phyloP scores from a whole-genome alignment of 2,113 vertebrate genomes.

The Psilopogon haemacephalus region DNA sequence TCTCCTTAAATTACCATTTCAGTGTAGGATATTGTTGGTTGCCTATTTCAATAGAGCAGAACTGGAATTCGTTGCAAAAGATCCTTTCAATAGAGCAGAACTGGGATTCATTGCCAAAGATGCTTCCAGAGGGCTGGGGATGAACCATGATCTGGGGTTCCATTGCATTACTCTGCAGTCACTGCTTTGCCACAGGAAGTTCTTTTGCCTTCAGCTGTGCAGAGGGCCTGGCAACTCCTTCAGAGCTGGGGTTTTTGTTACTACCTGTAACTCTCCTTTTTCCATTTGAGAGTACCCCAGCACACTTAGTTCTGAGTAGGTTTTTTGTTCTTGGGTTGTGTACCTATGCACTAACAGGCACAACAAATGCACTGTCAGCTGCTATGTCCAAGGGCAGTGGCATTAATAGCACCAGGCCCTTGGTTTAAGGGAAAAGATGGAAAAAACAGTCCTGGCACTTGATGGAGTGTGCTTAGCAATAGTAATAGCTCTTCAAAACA shows the following conservation, averaged over 20 bases:
- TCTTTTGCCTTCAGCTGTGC: neutral
- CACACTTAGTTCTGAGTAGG: neutral
- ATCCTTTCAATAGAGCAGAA: neutral
- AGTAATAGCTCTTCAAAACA: neutral
- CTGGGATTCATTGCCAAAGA: neutral
- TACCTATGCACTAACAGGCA: neutral
- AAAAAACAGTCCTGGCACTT: neutral
- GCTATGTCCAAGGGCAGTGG: neutral
- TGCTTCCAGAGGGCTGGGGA: neutral
- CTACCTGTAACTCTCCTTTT: neutral
- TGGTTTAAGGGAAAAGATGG: neutral
- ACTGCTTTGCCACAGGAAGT: too few species aligned
- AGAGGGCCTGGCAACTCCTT: neutral
- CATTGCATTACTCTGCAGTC: neutral
- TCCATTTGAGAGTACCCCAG: neutral
- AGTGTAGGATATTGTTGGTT: neutral
- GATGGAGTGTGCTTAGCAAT: neutral
- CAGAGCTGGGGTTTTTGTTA: neutral
- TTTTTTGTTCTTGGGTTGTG: neutral
- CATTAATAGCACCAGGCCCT: neutral
- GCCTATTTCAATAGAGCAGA: neutral
- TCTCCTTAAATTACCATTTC: neutral
- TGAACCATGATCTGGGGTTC: neutral
- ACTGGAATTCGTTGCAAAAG: neutral
- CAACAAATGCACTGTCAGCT: neutral